phyloP scores from a whole-genome alignment of 2,113 vertebrate species.

The Oostethus manadensis region DNA sequence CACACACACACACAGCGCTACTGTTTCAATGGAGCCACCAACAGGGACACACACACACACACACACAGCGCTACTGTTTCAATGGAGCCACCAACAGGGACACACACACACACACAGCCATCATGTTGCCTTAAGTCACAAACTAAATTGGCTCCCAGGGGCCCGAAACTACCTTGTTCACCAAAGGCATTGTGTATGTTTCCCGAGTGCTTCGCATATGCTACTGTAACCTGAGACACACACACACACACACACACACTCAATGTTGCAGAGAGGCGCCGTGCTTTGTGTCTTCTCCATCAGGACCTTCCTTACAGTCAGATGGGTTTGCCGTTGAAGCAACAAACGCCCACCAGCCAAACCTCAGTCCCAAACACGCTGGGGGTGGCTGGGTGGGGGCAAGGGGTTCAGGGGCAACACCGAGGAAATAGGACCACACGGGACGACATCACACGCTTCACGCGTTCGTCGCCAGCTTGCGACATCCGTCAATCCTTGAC shows the following conservation, averaged over 20 bases:
- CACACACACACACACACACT: slow-evolving; percentile 18
- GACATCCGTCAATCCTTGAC: too few species aligned
- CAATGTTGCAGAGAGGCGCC: slow-evolving; percentile 70
- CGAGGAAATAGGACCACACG: too few species aligned
- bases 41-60: slow-evolving; percentile 22
- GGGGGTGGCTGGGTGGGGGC: too few species aligned
- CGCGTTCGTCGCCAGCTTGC: too few species aligned
- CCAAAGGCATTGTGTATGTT: slow-evolving; percentile 83
- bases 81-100: slow-evolving; percentile 42
- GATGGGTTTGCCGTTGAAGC: slow-evolving; percentile 56
- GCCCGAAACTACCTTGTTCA: slow-evolving; percentile 85
- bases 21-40: slow-evolving; percentile 66
- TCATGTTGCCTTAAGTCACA: slow-evolving; percentile 83
- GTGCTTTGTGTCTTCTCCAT: slow-evolving; percentile 79
- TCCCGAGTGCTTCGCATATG: slow-evolving; percentile 84
- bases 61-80: slow-evolving; percentile 36
- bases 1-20: slow-evolving; percentile 12
- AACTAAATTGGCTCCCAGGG: slow-evolving; percentile 93
- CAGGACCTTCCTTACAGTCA: slow-evolving; percentile 84
- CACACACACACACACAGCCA: slow-evolving; percentile 45
- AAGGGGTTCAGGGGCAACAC: too few species aligned
- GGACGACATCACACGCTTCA: too few species aligned
- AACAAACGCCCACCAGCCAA: too few species aligned
- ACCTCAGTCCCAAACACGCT: too few species aligned
- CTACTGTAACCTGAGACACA: slow-evolving; percentile 79